Base-by-base conservation (phyloP, 2,797 vertebrate species). In the Trachurus trachurus region DNA sequence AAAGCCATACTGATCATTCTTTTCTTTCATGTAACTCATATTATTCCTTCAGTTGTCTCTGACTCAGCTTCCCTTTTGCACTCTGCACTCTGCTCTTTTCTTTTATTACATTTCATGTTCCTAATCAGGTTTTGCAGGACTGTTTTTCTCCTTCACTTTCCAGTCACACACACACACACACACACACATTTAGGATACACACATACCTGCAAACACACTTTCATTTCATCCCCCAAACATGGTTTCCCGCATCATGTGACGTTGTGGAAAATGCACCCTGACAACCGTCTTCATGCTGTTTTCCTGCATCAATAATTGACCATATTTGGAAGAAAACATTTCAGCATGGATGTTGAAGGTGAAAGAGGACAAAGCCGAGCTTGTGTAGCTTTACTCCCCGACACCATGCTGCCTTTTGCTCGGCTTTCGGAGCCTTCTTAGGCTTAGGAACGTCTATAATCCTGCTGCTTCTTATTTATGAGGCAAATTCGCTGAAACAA, bases 251-350 rank as follows among this genome's bases (percentile, higher is more conserved):
- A 16, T 67, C 68, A 68, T 44, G 68, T 81, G 66, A 54, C 66
- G 31, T n/a, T 60, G 71, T 75, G 57, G 62, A 63, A 87, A 77
- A 88, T 76, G 56, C 50, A 52, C 66, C 66, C 73, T 80, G 89
- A 84, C 90, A 85, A 74, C 69, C 61, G 79, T 72, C 84, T 83
- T 83, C 85, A 86, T 74, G 71, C 81, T 80, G 71, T 34, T 66
- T 83, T 71, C 52, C 49, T 29, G 73, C 85, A 86, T 90, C 79
- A 88, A 90, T 93, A 88, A 89, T 87, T 84, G 72, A 92, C 84
- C 69, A 69, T 82, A 78, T 85, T 88, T 86, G 63, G 74, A 82
- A 40, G 56, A 78, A 88, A 89, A 84, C 71, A 74, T 73, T 73
- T 40, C 2, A 9, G 62, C 52, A 19, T 29, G 50, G 61, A 50